phyloP scores from a whole-genome alignment of 2,797 vertebrate species.

The Vespertilio murinus region DNA sequence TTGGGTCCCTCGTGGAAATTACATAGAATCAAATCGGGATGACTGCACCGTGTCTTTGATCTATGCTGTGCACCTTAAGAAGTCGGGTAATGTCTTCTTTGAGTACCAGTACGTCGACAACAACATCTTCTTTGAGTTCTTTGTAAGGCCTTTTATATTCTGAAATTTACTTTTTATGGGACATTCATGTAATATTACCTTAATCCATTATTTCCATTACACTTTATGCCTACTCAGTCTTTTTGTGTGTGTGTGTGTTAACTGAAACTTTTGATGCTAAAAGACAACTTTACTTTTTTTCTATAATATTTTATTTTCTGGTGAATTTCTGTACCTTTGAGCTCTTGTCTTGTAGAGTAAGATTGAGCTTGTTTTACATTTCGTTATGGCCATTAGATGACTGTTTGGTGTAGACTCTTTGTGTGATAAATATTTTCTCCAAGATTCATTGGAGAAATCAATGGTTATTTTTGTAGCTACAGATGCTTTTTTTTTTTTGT shows the following conservation, averaged over 20 bases:
- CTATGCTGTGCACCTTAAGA: slow-evolving; percentile 97
- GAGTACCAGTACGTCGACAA: slow-evolving; percentile 98
- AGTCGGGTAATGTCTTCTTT: slow-evolving; percentile 94
- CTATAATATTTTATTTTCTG: neutral
- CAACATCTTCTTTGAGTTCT: slow-evolving; percentile 98
- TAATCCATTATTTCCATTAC: neutral
- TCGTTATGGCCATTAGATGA: neutral
- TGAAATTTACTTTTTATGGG: slow-evolving; percentile 33
- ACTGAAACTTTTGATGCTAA: slow-evolving; percentile 3
- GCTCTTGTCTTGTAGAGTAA: neutral
- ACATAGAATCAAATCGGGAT: slow-evolving; percentile 96
- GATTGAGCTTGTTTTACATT: neutral
- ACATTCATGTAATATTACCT: neutral
- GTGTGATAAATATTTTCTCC: neutral
- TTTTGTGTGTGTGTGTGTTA: neutral
- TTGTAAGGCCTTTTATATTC: slow-evolving; percentile 89
- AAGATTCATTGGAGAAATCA: neutral
- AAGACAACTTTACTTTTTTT: neutral
- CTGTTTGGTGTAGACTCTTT: neutral
- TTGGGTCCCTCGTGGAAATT: slow-evolving; percentile 94
- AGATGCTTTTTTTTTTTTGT: slow-evolving; percentile 22
- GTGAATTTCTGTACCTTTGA: neutral
- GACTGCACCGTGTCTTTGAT: slow-evolving; percentile 97
- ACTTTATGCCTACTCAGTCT: neutral
- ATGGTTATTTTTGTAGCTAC: neutral